Conservation (phyloP, 2,113 vertebrate genomes). For the Tauraco erythrolophus region DNA sequence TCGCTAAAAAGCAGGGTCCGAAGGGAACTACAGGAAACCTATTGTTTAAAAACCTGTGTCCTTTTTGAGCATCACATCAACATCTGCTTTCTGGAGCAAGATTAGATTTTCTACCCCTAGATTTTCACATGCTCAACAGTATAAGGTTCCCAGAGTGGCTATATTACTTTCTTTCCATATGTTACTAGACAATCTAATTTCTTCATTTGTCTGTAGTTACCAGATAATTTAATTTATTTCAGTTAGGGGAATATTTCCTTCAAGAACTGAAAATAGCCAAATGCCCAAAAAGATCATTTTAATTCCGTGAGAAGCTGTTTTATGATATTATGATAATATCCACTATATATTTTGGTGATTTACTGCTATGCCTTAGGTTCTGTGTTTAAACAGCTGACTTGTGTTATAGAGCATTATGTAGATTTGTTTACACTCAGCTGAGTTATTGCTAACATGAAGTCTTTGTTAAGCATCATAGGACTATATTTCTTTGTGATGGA, state of each 20-base stretch:
- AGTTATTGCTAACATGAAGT: background rate
- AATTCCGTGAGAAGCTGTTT: background rate
- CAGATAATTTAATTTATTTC: background rate
- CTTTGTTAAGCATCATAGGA: background rate
- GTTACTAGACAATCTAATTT: background rate
- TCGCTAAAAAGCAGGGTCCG: accelerated
- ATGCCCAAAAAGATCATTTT: background rate
- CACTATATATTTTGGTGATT: background rate
- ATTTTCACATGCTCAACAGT: background rate
- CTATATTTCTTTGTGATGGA: background rate
- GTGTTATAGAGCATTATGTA: background rate
- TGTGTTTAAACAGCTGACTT: background rate
- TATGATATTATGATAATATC: background rate
- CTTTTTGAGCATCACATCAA: background rate
- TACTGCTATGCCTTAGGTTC: background rate
- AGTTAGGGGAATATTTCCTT: background rate
- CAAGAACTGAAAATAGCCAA: background rate
- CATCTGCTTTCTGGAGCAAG: background rate
- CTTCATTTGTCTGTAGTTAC: background rate
- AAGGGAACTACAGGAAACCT: background rate
- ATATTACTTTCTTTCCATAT: background rate
- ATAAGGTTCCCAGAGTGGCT: background rate
- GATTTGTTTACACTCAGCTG: background rate
- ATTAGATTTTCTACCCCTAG: background rate
- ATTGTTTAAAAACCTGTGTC: background rate